phyloP scores from a whole-genome alignment of 2,113 vertebrate species.

The Eclectus roratus region DNA sequence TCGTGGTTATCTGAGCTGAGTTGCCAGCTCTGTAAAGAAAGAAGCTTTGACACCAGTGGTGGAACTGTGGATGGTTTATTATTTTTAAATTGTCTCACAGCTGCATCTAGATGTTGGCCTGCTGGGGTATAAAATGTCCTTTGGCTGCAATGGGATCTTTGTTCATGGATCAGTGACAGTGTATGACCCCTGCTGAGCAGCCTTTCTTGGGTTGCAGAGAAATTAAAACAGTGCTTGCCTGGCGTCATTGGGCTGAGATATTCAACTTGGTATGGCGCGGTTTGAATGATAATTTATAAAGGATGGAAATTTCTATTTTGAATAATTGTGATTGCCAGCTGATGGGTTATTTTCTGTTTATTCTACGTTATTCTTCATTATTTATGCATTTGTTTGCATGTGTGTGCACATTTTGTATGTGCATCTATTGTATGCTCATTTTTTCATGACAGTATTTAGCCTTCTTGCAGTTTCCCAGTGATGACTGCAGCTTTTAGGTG shows the following conservation, averaged over 20 bases:
- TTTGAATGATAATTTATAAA: not conserved
- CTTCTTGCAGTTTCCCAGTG: not conserved
- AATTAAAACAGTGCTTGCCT: not conserved
- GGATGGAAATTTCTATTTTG: not conserved
- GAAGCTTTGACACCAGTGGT: not conserved
- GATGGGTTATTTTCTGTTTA: not conserved
- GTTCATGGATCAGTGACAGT: not conserved
- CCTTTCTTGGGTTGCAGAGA: not conserved
- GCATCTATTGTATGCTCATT: not conserved
- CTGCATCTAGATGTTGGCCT: not conserved
- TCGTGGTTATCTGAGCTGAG: not conserved
- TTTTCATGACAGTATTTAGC: not conserved
- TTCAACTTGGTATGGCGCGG: not conserved
- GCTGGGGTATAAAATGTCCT: not conserved
- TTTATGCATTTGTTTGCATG: not conserved
- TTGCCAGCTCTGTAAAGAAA: not conserved
- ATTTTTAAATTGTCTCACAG: conserved; percentile 2
- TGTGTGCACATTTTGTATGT: not conserved
- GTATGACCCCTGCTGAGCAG: not conserved
- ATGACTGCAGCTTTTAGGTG: not conserved
- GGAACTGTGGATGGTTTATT: not conserved
- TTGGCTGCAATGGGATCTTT: not conserved
- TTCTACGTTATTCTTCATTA: not conserved
- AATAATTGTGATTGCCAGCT: not conserved
- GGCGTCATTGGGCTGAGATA: not conserved